Evolutionary conservation across 2,113 vertebrate species (phyloP).

Genomic region (Phalacrocorax carbo): DNA sequence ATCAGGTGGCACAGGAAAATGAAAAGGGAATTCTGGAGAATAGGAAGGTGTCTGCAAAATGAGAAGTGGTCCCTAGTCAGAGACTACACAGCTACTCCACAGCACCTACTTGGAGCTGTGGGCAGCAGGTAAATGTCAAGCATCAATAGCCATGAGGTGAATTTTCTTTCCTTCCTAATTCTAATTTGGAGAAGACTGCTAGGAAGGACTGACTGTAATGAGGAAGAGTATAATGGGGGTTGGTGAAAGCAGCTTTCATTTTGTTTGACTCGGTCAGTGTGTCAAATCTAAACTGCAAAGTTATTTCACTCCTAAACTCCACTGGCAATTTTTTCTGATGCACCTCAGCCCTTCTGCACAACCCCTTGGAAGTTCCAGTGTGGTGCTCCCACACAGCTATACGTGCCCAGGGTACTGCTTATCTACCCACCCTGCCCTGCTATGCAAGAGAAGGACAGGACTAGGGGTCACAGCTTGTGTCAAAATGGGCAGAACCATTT

Average conservation of each 20-base stretch:
- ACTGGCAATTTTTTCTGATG: neutral
- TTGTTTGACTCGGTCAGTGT: neutral
- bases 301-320: neutral
- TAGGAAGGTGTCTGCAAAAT: constrained; percentile 29
- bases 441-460: neutral
- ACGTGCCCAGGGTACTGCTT: neutral
- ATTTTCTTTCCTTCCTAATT: neutral
- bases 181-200: neutral
- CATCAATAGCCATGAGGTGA: neutral
- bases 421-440: neutral
- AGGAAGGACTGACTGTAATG: neutral
- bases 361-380: neutral
- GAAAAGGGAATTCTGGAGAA: neutral
- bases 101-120: constrained; percentile 27
- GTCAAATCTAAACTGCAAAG: neutral
- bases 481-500: neutral
- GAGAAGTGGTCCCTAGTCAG: constrained; percentile 19
- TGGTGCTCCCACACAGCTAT: neutral
- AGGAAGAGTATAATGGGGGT: neutral
- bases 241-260: neutral
- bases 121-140: neutral
- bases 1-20: constrained; percentile 35
- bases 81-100: neutral
- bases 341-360: neutral
- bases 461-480: neutral